Conservation (phyloP, 2,888 invertebrate genomes). For the Ophion costatus region DNA sequence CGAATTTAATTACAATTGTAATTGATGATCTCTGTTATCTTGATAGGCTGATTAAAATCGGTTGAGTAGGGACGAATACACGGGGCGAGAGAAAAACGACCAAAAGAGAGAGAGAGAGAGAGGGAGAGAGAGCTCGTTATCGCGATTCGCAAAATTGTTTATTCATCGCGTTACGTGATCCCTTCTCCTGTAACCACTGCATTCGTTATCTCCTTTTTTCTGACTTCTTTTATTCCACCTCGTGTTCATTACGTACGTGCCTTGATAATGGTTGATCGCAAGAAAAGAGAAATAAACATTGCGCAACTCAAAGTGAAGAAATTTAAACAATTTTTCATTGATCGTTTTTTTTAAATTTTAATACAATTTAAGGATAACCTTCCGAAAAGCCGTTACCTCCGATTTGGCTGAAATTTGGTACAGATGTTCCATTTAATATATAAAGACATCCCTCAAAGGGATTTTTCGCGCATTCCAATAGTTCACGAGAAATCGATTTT, state of each 20-base stretch:
- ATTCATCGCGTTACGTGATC: constrained; percentile 58
- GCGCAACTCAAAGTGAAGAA: not conserved
- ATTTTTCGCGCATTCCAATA: no score
- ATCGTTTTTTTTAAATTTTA: no score
- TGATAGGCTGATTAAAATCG: constrained; percentile 68
- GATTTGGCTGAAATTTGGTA: no score
- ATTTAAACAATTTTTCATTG: not conserved
- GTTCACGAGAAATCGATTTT: no score
- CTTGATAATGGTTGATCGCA: constrained; percentile 39
- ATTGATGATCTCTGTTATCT: constrained; percentile 54
- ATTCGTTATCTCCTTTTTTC: constrained; percentile 18
- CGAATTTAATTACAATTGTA: constrained; percentile 22
- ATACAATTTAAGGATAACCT: not conserved
- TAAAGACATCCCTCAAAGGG: no score
- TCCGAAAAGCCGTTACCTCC: no score
- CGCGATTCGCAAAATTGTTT: constrained; percentile 61
- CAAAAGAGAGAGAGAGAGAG: not conserved
- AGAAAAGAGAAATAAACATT: not conserved
- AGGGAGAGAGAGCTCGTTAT: constrained; percentile 55
- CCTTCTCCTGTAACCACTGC: constrained; percentile 5
- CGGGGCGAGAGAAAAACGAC: constrained; percentile 19
- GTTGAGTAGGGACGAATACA: constrained; percentile 39
- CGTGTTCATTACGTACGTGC: constrained; percentile 23
- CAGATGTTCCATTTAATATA: no score
- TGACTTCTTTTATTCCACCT: constrained; percentile 14